phyloP scores from a whole-genome alignment of 2,113 vertebrate genomes.

The Dasyurus viverrinus region DNA sequence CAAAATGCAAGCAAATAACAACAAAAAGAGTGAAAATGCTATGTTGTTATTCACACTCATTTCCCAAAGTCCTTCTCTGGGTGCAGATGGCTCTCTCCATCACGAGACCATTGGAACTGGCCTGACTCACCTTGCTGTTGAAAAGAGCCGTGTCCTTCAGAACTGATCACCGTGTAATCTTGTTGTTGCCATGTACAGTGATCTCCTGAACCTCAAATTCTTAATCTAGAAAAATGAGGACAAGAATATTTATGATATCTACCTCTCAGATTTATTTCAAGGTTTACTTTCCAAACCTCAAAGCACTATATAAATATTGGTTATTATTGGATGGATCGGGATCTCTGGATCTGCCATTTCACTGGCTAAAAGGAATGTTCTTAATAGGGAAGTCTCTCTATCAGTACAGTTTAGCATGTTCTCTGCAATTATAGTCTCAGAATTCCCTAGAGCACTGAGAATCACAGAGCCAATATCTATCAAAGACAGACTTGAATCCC shows the following conservation, averaged over 20 bases:
- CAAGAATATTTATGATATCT: not conserved
- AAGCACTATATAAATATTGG: not conserved
- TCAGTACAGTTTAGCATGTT: not conserved
- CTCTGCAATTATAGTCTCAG: not conserved
- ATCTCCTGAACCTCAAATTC: not conserved
- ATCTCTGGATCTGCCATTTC: not conserved
- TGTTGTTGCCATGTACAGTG: too few species aligned
- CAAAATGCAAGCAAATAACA: too few species aligned
- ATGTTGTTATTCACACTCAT: too few species aligned
- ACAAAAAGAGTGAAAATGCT: too few species aligned
- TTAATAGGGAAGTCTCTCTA: not conserved
- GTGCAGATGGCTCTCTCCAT: too few species aligned
- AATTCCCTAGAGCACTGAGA: not conserved
- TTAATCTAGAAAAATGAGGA: not conserved
- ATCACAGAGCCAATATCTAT: not conserved
- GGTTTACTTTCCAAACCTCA: not conserved
- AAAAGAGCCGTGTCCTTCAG: too few species aligned
- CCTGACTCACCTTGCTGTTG: too few species aligned
- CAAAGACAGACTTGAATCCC: not conserved
- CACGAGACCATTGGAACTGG: too few species aligned
- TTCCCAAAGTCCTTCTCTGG: too few species aligned
- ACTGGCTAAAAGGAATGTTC: not conserved
- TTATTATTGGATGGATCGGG: not conserved
- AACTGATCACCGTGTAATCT: too few species aligned
- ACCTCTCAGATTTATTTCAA: not conserved